phyloP scores from a whole-genome alignment of 2,888 invertebrate genomes.

The Eristalis tenax region DNA sequence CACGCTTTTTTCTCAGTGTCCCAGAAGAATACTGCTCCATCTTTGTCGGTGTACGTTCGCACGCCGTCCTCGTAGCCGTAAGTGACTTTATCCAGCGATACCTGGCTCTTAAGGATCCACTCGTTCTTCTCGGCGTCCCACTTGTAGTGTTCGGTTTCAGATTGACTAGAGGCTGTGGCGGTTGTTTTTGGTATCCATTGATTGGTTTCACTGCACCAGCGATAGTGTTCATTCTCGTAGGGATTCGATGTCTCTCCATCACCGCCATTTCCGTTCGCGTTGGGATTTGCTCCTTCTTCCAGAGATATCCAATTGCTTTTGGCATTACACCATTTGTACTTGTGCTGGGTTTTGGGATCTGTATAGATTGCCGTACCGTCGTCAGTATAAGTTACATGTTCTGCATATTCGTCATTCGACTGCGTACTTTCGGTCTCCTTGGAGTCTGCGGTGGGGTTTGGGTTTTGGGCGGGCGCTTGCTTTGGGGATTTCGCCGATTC shows the following conservation, averaged over 20 bases:
- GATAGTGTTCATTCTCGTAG: conserved; percentile 80
- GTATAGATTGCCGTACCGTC: conserved; percentile 88
- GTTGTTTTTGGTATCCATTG: conserved; percentile 82
- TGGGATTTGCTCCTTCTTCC: conserved; percentile 55
- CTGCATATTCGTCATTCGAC: conserved; percentile 77
- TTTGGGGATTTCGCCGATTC: not conserved
- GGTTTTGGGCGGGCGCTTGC: not conserved
- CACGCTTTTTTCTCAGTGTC: conserved; percentile 94
- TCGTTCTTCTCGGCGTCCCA: conserved; percentile 85
- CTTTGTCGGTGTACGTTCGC: conserved; percentile 90
- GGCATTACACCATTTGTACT: conserved; percentile 85
- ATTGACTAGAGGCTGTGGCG: conserved; percentile 71
- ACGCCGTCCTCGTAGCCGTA: conserved; percentile 90
- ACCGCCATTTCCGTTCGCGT: conserved; percentile 73
- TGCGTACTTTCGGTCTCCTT: conserved; percentile 6
- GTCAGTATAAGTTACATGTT: conserved; percentile 86
- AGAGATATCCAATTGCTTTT: conserved; percentile 82
- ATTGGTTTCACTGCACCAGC: conserved; percentile 80
- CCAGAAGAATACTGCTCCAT: conserved; percentile 96
- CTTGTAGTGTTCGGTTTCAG: conserved; percentile 82
- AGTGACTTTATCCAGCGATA: conserved; percentile 76
- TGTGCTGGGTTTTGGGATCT: conserved; percentile 86
- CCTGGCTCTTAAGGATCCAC: conserved; percentile 82
- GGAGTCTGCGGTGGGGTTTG: not conserved
- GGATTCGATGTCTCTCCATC: conserved; percentile 75